Percentiles rank a stretch among this genome's conserved stretches.
phyloP scores from a whole-genome alignment of 1,140 invertebrate species.

The Lamellibrachia luymesi region DNA sequence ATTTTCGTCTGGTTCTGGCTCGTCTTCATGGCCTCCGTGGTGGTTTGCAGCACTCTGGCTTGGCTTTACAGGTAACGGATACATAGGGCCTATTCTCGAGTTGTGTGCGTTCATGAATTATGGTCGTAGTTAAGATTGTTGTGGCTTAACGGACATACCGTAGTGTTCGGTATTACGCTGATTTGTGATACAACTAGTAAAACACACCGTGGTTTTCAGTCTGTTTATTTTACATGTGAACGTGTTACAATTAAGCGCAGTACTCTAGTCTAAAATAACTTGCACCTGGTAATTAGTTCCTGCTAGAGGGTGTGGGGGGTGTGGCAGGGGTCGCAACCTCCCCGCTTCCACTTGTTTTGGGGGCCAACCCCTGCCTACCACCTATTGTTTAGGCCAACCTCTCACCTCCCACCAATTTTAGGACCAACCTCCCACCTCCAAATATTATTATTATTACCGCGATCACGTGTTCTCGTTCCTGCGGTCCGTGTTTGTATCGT shows the following conservation, averaged over 20 bases:
- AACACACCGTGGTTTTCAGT: not conserved
- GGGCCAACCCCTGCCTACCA: too few relatives aligned
- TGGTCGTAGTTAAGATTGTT: not conserved
- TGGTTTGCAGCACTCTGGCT: slow-evolving; percentile 15
- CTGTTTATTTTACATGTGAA: not conserved
- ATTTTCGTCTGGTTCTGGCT: slow-evolving; percentile 62
- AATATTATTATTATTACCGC: too few relatives aligned
- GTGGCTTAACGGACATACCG: not conserved
- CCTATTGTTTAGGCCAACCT: too few relatives aligned
- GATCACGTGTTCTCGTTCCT: too few relatives aligned
- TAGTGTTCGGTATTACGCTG: not conserved
- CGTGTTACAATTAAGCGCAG: not conserved
- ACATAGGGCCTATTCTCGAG: slow-evolving; percentile 25
- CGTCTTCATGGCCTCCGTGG: slow-evolving; percentile 36
- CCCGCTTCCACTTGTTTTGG: too few relatives aligned
- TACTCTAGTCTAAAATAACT: not conserved
- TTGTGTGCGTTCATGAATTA: slow-evolving; percentile 7
- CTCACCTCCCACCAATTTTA: too few relatives aligned
- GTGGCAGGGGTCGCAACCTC: too few relatives aligned
- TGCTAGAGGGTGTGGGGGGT: not conserved
- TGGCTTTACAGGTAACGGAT: slow-evolving; percentile 20
- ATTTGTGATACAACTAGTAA: not conserved
- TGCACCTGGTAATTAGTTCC: not conserved
- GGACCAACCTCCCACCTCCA: too few relatives aligned
- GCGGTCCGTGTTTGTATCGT: too few relatives aligned